Evolutionary conservation across 2,888 invertebrate species (phyloP).

Genomic region (Aromia moschata): DNA sequence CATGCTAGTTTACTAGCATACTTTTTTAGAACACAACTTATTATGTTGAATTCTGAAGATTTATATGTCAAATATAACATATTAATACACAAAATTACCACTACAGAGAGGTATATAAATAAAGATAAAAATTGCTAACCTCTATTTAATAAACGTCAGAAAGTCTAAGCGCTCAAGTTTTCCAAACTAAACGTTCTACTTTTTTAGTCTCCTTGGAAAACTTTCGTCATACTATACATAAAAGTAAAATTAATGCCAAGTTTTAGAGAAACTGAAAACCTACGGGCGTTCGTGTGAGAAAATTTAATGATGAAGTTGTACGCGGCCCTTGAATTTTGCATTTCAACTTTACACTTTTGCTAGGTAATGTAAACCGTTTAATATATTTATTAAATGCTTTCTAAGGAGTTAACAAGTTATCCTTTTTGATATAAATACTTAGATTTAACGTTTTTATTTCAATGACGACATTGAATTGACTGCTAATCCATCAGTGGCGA

Average conservation of each 20-base stretch:
- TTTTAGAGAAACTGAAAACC: conserved; percentile 20
- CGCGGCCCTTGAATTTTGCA: conserved; percentile 1
- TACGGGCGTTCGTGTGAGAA: conserved; percentile 11
- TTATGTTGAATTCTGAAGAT: no score
- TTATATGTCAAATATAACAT: no score
- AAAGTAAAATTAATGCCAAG: conserved; percentile 21
- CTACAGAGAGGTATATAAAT: not conserved
- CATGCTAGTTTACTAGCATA: no score
- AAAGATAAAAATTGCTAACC: no score
- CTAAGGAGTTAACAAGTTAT: no score
- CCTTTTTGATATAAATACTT: no score
- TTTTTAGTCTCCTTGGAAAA: conserved; percentile 9
- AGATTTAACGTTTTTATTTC: no score
- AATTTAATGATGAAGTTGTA: conserved; percentile 20
- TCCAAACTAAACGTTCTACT: conserved; percentile 3
- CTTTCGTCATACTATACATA: conserved; percentile 10
- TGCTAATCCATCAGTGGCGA: no score
- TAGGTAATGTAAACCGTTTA: not conserved
- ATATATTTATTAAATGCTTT: no score
- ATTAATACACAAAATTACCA: no score
- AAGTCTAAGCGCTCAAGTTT: conserved; percentile 5
- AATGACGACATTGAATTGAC: no score
- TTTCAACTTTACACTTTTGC: not conserved
- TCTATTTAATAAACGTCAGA: not conserved
- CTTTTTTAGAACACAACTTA: no score